Evolutionary conservation across 1,140 invertebrate species (phyloP).

Genomic region (Aphelenchoides fujianensis): DNA sequence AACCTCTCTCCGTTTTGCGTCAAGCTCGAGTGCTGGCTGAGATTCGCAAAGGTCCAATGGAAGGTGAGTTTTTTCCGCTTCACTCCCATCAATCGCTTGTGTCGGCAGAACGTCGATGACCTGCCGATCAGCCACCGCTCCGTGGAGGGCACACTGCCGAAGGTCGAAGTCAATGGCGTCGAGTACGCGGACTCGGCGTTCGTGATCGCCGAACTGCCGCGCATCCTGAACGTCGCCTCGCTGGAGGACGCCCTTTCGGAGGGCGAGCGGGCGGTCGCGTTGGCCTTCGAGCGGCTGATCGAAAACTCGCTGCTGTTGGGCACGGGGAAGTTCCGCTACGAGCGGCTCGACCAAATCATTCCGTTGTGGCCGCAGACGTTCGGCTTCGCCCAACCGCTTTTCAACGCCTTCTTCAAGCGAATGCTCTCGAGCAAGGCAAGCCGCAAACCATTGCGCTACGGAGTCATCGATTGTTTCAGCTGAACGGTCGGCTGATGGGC

Average conservation of each 20-base stretch:
- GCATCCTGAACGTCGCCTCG: constrained; percentile 67
- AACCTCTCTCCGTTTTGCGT: constrained; percentile 84
- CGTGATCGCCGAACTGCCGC: constrained; percentile 76
- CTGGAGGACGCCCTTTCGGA: constrained; percentile 74
- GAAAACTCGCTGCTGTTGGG: constrained; percentile 73
- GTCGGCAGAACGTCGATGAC: constrained; percentile 25
- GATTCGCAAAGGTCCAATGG: constrained; percentile 72
- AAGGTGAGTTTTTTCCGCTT: constrained; percentile 5
- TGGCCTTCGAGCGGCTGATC: constrained; percentile 87
- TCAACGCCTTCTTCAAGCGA: neutral
- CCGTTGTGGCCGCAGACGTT: constrained; percentile 20
- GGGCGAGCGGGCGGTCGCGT: constrained; percentile 79
- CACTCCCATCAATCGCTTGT: constrained; percentile 9
- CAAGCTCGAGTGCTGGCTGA: constrained; percentile 88
- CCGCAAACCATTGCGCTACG: too few relatives aligned
- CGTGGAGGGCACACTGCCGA: constrained; percentile 85
- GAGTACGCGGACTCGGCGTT: constrained; percentile 79
- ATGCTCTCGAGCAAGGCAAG: neutral
- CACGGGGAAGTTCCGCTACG: constrained; percentile 21
- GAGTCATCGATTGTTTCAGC: too few relatives aligned
- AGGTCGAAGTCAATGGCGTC: constrained; percentile 67
- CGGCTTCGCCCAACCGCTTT: constrained; percentile 12
- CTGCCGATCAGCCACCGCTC: constrained; percentile 64
- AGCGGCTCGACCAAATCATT: constrained; percentile 23
- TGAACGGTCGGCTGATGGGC: constrained; percentile 4